Evolutionary conservation across 2,113 vertebrate genomes (phyloP), one percentile per base, ranked within the genome.

Genomic region (Nesoenas mayeri): DNA sequence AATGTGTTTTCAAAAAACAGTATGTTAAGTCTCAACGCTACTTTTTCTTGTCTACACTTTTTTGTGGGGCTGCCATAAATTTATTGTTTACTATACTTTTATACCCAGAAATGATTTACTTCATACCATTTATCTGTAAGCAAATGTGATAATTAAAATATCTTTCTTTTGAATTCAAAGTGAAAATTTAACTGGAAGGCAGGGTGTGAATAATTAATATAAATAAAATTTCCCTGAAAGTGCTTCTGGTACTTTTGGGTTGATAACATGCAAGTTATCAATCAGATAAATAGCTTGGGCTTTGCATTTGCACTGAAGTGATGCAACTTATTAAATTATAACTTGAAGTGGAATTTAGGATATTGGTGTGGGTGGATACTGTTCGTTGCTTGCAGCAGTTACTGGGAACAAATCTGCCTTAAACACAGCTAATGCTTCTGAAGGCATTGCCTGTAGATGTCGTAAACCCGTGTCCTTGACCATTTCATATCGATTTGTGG

Each of bases 381-480:
- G 5, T n/a, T 88, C 69, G 53, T 70, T 81, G 25, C 34, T 62
- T 91, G 24, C 64, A 88, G 57, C 19, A 38, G 74, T 28, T 65
- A 12, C 22, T 65, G 79, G 54, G 61, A 54, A 19, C 53, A 71
- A 56, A 7, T 38, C 31, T 21, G 12, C 22, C 2, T 78, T 48
- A 17, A 15, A 15, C 0, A 1, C 69, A 56, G 32, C 40, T 66
- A 15, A 21, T 5, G 2, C 6, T 40, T 84, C 26, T 42, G 10
- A 51, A 89, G 28, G 12, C 56, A 6, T 44, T 70, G 28, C 11
- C 15, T 54, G 19, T 38, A 56, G 64, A 13, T 42, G 15, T 29
- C 1, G 1, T 66, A 67, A 67, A 38, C 25, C 20, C 0, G 0
- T 42, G 29, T 22, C 57, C 34, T 7, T 58, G 62, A 32, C 24